A percentile compares a stretch with the other conserved stretches of the same genome.
phyloP scores from a whole-genome alignment of 2,797 vertebrate species.

The Hypotaenidia philippensis region DNA sequence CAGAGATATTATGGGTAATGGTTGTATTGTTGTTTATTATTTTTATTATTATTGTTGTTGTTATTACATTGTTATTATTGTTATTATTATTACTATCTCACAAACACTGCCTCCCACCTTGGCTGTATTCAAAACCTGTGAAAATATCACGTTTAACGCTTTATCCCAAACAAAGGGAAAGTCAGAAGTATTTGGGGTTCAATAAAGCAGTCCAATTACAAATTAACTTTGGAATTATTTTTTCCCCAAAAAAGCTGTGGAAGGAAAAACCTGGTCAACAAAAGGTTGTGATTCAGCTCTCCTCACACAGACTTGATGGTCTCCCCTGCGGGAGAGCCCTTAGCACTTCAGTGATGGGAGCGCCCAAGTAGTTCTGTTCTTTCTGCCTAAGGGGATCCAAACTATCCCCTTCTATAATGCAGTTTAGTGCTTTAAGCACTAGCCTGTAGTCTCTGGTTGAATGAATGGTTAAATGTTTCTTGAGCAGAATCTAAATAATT shows the following conservation, averaged over 20 bases:
- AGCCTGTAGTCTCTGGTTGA: neutral
- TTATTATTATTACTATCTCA: neutral
- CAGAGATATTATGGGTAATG: rapidly evolving
- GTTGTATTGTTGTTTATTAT: neutral
- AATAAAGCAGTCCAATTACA: neutral
- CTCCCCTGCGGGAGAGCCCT: rapidly evolving
- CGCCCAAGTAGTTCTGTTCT: neutral
- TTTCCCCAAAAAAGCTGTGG: neutral
- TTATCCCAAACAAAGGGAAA: neutral
- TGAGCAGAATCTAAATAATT: neutral
- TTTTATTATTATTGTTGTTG: rapidly evolving
- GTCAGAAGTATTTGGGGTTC: neutral
- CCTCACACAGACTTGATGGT: neutral
- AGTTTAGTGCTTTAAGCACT: neutral
- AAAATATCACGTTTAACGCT: neutral
- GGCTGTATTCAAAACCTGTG: neutral
- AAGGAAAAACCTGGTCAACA: neutral
- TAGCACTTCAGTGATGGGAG: neutral
- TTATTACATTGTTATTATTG: no score
- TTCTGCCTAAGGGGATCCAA: neutral
- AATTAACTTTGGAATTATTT: neutral
- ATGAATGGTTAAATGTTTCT: neutral
- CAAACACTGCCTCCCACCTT: neutral
- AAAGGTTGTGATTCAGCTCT: neutral
- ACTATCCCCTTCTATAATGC: neutral